Evolutionary conservation across 2,113 vertebrate genomes (phyloP), one percentile per base, ranked within the genome.

Genomic region (Corydoras sp.): DNA sequence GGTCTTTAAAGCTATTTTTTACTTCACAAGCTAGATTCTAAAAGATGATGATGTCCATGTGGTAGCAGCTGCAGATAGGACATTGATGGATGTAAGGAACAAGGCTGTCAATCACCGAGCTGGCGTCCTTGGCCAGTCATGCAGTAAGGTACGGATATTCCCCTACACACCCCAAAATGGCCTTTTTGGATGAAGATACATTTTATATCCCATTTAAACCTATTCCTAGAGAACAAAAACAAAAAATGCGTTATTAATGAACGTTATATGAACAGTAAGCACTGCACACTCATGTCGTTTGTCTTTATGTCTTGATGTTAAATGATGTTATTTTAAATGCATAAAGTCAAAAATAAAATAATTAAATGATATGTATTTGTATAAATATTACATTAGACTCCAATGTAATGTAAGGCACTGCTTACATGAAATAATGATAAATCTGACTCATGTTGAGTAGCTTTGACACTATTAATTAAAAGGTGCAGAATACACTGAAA

Each of bases 11-110:
- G 61, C n/a, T 13, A n/a, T 56, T 60, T 43, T 65, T 67, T 31
- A 55, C 64, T 66, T 60, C 50, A 66, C 50, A 72, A 62, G 32
- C 58, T n/a, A 24, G 59, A 62, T 12, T 74, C 66, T 72, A 58
- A 61, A 67, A 74, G 74, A 79, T 79, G 74, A 79, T 79, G 77
- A 76, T 76, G 77, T 79, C 74, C 75, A 69, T 58, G 60, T 62
- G 62, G 71, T 55, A 66, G 62, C 77, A 76, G 77, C 70, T 70
- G 77, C 63, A 69, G 67, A 73, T 62, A 62, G 58, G 71, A 76
- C 70, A 49, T 71, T 79, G 77, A 79, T 76, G 68, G 77, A 76
- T 76, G 70, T 65, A 58, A 12, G 65, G 70, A 76, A 65, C 74
- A 79, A 67, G 64, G 51, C 74, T 76, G 74, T 79, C 77, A 79